Conservation (phyloP, 2,113 vertebrate genomes). For the Cephalopterus ornatus region DNA sequence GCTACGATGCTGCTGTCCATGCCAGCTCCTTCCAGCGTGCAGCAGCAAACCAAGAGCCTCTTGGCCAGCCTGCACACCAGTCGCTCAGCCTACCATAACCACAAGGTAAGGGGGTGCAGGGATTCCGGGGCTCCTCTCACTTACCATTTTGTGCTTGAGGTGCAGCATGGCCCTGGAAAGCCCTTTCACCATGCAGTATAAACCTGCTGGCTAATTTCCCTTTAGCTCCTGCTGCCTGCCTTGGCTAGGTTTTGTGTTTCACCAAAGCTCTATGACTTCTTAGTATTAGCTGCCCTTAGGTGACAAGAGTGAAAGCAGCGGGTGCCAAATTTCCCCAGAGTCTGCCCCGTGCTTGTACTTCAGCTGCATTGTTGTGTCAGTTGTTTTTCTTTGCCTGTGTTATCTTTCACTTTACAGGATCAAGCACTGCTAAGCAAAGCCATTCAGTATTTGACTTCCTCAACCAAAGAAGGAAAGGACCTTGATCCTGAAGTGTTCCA, state of each 20-base stretch:
- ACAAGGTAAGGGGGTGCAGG: conserved; percentile 81
- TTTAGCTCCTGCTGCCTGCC: not conserved
- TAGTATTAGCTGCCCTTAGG: not conserved
- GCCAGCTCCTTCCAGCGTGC: conserved; percentile 92
- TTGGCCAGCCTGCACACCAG: conserved; percentile 95
- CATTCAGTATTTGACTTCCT: conserved; percentile 90
- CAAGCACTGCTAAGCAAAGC: conserved; percentile 96
- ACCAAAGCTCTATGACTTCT: not conserved
- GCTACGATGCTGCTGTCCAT: conserved; percentile 93
- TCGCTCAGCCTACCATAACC: conserved; percentile 95
- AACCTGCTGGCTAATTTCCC: not conserved
- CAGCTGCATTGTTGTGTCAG: not conserved
- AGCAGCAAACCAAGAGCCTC: conserved; percentile 97
- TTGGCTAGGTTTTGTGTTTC: not conserved
- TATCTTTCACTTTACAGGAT: conserved; percentile 76
- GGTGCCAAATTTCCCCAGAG: not conserved
- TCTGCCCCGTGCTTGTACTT: not conserved
- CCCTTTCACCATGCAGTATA: not conserved
- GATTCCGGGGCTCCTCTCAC: not conserved
- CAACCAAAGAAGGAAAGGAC: conserved; percentile 89
- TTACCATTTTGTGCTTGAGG: not conserved
- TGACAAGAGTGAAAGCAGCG: not conserved
- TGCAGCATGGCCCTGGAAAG: not conserved
- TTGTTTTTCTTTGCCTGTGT: not conserved
- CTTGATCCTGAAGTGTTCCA: conserved; percentile 97